Evolutionary conservation across 2,888 invertebrate genomes (phyloP), one percentile per base, ranked within the genome.

Genomic region (Epirrita christyi): DNA sequence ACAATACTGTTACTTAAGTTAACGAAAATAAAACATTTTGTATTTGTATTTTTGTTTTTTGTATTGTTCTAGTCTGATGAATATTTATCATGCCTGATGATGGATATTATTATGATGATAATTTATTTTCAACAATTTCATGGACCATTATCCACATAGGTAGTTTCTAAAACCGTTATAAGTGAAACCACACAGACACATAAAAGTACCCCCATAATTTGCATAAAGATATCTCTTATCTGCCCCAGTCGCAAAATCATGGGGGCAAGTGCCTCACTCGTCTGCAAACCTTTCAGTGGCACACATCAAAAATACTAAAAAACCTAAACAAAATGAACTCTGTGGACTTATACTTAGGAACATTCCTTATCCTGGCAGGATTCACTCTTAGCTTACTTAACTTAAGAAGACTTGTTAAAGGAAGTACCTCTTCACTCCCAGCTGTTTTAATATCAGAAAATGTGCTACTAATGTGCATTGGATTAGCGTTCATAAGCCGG

Each of bases 401-500:
- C 65, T 68, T 91, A 44, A 73, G 73, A 68, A 81, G 80, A 71
- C 68, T 89, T 2, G 51, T 89, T 6, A 83, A 71, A 46, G 73
- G 74, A 34, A 76, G 55, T 4, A 76, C 56, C 3, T 78, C 73
- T 11, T 73, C 71, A 28, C 80, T 85, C 41, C 77, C 85, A 1
- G 63, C 75, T 13, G 80, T 92, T 21, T 66, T 92, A 8, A 63
- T 92, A 36, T 92, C 92, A 7, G 90, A 92, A 71, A 92, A 92
- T 70, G 63, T 90, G 40, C 64, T 91, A 1, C 62, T 91, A 6
- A 80, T 79, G 63, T 87, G 88, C 59, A 84, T 91, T 45, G 92
- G 92, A 32, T 68, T 88, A 32, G 80, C 85, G 10, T 91, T 88
- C 56, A 67, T 90, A 7, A 71, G 66, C 13, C 74, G 88, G 29